Evolutionary conservation across 2,113 vertebrate species (phyloP), one percentile per base, ranked within the genome.

Genomic region (Nestor notabilis): DNA sequence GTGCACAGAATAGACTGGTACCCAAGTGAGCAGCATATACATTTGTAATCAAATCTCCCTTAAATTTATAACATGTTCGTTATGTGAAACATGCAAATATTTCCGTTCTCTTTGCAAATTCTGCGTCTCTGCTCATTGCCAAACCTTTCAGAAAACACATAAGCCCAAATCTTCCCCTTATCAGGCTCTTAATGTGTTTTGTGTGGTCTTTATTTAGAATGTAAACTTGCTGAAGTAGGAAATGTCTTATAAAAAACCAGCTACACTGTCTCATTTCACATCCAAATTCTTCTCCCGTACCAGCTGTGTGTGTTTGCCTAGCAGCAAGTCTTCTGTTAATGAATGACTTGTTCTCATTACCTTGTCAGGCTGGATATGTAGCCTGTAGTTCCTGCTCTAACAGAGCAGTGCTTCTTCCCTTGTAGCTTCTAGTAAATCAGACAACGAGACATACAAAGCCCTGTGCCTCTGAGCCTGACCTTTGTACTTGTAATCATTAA

Each of bases 301-400:
- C 96, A 97, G 96, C 90, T 97, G 90, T 82, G 92, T 92, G 86
- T 95, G 90, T 95, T 97, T 96, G 92, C 94, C 80, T 93, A 97
- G 95, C 92, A 97, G 94, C 95, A 93, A 96, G 92, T 91, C 94
- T 95, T 75, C 90, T 95, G 95, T 95, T 97, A 97, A 97, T 97
- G 94, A 97, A 90, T 95, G 90, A 95, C 92, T 97, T 87, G 86
- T 81, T 96, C 96, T 95, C 74, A 91, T 93, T 93, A 91, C 69
- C 80, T 92, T 92, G 88, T 92, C 90, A 84, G 90, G 76, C 95
- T 95, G 90, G 92, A 50, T 86, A 58, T 49, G 83, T 87, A 87
- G 93, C 52, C 77, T 37, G 43, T 50, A 89, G 90, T 61, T 97
- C 56, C 69, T 49, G 50, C 47, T 95, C 74, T 41, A 3, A 55